Conservation (phyloP, 1,140 invertebrate genomes). For the Micrasema longulum region DNA sequence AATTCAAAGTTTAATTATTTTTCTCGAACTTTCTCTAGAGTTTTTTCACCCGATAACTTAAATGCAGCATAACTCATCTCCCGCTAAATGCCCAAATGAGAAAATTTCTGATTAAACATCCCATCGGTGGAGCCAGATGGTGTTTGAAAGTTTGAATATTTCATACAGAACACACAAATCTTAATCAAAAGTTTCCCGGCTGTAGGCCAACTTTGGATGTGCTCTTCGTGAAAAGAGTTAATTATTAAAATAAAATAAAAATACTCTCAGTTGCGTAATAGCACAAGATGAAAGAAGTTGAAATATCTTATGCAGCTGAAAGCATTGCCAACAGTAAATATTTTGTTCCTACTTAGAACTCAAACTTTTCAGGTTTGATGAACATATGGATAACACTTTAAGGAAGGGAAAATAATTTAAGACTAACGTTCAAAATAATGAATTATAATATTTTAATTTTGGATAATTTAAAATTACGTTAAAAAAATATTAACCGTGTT, state of each 20-base stretch:
- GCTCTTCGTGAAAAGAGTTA: constrained; percentile 20
- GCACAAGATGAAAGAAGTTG: no score
- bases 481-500: no score
- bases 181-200: constrained; percentile 48
- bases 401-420: no score
- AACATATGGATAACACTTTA: no score
- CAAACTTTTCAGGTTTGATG: no score
- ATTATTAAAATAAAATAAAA: constrained; percentile 13
- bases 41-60: constrained; percentile 20
- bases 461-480: no score
- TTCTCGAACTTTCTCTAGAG: not conserved
- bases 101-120: constrained; percentile 43
- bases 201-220: constrained; percentile 29
- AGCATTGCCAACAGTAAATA: no score
- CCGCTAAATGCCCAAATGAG: constrained; percentile 34
- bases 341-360: no score
- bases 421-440: no score
- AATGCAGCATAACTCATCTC: constrained; percentile 11
- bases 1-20: not conserved
- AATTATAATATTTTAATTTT: no score
- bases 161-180: constrained; percentile 46
- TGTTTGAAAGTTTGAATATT: constrained; percentile 48
- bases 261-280: no score
- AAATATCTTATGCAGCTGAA: no score
- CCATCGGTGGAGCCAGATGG: constrained; percentile 43